These are phyloP conservation scores for Tachysurus vachellii DNA, from an alignment of 2,113 vertebrate genomes.

Conservation along the genomic window DNA sequence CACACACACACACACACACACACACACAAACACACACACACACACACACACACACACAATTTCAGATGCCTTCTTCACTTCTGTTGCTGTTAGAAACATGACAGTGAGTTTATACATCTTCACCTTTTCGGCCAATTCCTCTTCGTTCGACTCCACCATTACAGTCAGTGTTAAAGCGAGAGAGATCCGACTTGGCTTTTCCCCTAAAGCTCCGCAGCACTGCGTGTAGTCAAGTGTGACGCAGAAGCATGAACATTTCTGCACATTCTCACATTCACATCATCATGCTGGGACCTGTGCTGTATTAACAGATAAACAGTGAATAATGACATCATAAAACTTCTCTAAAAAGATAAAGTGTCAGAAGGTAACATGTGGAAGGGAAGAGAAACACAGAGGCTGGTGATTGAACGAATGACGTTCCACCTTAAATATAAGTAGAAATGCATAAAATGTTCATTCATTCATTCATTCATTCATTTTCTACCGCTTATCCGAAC, in stretches of 20 bases:
- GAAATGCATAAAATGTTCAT: not conserved
- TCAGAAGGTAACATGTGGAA: too few relatives aligned
- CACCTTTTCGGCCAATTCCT: not conserved
- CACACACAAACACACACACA: constrained; percentile 2
- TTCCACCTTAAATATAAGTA: not conserved
- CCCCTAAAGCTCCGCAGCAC: not conserved
- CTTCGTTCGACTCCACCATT: not conserved
- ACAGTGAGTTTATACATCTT: not conserved
- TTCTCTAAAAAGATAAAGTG: too few relatives aligned
- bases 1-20: not conserved
- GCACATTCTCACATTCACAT: not conserved
- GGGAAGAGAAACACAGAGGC: not conserved
- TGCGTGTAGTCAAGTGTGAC: not conserved
- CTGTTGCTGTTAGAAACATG: not conserved
- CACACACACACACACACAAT: not conserved
- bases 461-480: too few relatives aligned
- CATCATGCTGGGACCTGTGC: not conserved
- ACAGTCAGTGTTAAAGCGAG: not conserved
- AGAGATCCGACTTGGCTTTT: not conserved
- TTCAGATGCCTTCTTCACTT: not conserved
- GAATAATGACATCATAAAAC: not conserved
- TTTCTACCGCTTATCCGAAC: too few relatives aligned
- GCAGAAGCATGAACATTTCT: not conserved
- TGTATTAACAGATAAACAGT: not conserved
- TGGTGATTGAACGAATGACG: not conserved